These are phyloP conservation scores for Hemicordylus capensis DNA, from an alignment of 2,113 vertebrate species.

Conservation along the genomic window DNA sequence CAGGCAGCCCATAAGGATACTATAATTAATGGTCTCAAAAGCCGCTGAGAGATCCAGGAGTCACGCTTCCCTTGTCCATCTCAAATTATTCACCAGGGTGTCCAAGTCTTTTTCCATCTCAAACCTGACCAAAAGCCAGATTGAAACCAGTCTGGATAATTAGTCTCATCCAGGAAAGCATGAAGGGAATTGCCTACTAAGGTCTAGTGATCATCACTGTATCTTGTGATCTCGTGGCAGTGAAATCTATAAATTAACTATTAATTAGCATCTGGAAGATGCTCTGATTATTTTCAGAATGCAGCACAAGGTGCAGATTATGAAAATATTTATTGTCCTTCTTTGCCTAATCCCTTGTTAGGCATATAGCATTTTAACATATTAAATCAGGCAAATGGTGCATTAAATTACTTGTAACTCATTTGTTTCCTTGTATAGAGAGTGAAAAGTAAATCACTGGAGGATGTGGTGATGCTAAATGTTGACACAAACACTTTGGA, in stretches of 20 bases:
- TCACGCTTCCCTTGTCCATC: too few relatives aligned
- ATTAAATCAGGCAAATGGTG: slow-evolving; percentile 12
- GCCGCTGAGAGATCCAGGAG: too few relatives aligned
- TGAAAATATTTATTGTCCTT: slow-evolving; percentile 8
- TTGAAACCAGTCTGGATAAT: too few relatives aligned
- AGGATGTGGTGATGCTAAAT: slow-evolving; percentile 95
- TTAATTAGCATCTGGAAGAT: background rate
- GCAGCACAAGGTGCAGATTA: background rate
- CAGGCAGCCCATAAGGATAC: too few relatives aligned
- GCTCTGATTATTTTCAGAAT: background rate
- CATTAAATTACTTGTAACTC: slow-evolving; percentile 43
- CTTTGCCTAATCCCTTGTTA: slow-evolving; percentile 10
- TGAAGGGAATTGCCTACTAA: background rate
- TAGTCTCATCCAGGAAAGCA: background rate
- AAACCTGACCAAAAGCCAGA: too few relatives aligned
- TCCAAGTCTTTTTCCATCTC: too few relatives aligned
- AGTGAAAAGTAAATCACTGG: slow-evolving; percentile 89
- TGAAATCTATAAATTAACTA: background rate
- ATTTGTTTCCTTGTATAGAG: slow-evolving; percentile 74
- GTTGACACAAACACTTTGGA: slow-evolving; percentile 96
- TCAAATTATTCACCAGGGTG: too few relatives aligned
- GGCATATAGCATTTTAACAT: background rate
- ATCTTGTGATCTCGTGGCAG: background rate
- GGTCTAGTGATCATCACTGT: too few relatives aligned
- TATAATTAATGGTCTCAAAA: too few relatives aligned